These are phyloP conservation scores for Eulemur rubriventer DNA, from an alignment of 2,797 vertebrate species.

Conservation along the genomic window DNA sequence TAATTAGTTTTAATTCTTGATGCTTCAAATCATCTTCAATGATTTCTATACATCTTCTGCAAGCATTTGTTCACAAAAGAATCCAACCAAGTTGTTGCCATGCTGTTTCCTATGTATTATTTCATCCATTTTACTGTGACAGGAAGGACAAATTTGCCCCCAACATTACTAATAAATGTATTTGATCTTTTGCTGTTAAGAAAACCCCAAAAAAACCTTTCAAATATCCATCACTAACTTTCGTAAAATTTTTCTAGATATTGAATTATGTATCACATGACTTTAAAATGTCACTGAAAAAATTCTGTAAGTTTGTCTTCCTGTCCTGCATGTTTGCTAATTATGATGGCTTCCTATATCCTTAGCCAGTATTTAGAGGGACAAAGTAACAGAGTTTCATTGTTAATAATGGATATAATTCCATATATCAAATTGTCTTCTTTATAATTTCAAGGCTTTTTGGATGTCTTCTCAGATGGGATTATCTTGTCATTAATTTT, in stretches of 20 bases:
- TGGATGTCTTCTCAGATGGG: not conserved
- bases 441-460: not conserved
- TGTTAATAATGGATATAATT: not conserved
- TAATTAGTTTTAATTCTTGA: not conserved
- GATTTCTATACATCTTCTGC: not conserved
- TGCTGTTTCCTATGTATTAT: not conserved
- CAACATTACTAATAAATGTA: not conserved
- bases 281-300: not conserved
- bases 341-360: not conserved
- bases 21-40: not conserved
- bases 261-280: not conserved
- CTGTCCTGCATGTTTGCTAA: not conserved
- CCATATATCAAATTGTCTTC: not conserved
- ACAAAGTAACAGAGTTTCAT: constrained; percentile 17
- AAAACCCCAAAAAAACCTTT: not conserved
- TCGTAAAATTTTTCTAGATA: not conserved
- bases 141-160: not conserved
- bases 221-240: not conserved
- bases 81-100: not conserved
- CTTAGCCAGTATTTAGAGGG: not conserved
- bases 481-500: not conserved
- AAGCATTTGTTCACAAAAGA: not conserved
- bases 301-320: not conserved
- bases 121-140: not conserved
- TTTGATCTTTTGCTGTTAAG: not conserved